These are phyloP conservation scores for Harpagoxenus sublaevis DNA, from an alignment of 2,888 invertebrate species.

Conservation along the genomic window DNA sequence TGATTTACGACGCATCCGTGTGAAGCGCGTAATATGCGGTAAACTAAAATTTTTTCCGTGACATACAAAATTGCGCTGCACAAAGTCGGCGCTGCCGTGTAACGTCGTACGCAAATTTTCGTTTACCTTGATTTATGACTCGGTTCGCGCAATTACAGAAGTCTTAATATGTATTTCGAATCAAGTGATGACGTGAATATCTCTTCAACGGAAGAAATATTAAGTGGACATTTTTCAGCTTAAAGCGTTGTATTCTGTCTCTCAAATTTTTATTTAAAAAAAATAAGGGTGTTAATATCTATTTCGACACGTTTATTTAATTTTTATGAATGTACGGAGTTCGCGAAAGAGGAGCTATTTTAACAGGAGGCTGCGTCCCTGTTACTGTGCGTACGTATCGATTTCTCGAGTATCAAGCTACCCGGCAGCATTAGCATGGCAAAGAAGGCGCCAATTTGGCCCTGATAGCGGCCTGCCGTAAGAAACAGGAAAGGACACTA, in stretches of 20 bases:
- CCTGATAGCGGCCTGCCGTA: conserved; percentile 57
- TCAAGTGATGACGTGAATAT: not conserved
- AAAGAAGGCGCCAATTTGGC: conserved; percentile 78
- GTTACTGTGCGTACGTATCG: conserved; percentile 63
- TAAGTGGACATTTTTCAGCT: not conserved
- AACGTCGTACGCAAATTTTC: not conserved
- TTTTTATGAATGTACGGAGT: not conserved
- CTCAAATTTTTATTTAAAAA: not conserved
- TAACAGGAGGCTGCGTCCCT: conserved; percentile 53
- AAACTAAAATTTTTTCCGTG: conserved; percentile 27
- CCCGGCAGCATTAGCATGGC: conserved; percentile 73
- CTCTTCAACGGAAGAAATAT: not conserved
- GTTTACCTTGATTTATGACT: conserved; percentile 16
- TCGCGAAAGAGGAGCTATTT: not conserved
- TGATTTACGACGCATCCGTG: conserved; percentile 46
- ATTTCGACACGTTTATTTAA: not conserved
- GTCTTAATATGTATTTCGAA: not conserved
- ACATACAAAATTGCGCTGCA: conserved; percentile 4
- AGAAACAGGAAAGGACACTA: conserved; percentile 30
- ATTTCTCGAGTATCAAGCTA: conserved; percentile 66
- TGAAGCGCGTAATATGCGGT: conserved; percentile 47
- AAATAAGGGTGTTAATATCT: not conserved
- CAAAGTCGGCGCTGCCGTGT: not conserved
- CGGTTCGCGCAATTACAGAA: not conserved
- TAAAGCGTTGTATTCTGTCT: not conserved